These are phyloP conservation scores for Fistularia tabacaria DNA, from an alignment of 2,797 vertebrate genomes.

Conservation along the genomic window DNA sequence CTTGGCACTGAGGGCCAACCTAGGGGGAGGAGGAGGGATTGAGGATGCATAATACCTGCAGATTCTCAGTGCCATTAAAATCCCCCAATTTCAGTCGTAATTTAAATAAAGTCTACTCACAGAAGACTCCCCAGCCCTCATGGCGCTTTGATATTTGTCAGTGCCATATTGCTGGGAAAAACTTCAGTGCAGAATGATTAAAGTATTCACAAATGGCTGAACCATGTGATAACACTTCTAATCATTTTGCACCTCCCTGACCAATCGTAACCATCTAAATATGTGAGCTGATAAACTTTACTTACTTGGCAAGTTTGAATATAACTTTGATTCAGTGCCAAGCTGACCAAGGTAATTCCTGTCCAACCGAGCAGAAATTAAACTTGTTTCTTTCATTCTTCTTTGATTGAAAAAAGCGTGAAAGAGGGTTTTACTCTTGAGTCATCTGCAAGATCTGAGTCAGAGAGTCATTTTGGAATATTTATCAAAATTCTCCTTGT, in stretches of 20 bases:
- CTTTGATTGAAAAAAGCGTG: too few relatives aligned
- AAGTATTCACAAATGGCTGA: constrained; percentile 26
- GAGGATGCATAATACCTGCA: constrained; percentile 32
- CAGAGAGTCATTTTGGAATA: too few relatives aligned
- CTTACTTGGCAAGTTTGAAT: constrained; percentile 4
- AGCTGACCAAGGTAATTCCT: background rate
- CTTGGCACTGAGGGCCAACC: constrained; percentile 30
- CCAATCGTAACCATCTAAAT: constrained; percentile 2
- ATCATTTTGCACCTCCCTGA: constrained; percentile 1
- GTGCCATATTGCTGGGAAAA: constrained; percentile 17
- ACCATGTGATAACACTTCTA: constrained; percentile 8
- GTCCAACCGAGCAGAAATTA: constrained; percentile 1
- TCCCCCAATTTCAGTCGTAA: constrained; percentile 21
- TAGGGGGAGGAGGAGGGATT: constrained; percentile 23
- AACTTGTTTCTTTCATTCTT: background rate
- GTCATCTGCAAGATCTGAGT: too few relatives aligned
- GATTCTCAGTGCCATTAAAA: constrained; percentile 34
- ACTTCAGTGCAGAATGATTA: background rate
- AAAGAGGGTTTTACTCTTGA: too few relatives aligned
- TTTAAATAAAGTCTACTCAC: constrained; percentile 32
- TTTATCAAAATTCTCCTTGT: too few relatives aligned
- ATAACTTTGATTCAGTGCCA: background rate
- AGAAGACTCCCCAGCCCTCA: constrained; percentile 20
- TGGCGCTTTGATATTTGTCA: constrained; percentile 23
- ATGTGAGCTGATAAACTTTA: constrained; percentile 3